Evolutionary conservation across 2,888 invertebrate genomes (phyloP).

Genomic region (Tipula helvola): DNA sequence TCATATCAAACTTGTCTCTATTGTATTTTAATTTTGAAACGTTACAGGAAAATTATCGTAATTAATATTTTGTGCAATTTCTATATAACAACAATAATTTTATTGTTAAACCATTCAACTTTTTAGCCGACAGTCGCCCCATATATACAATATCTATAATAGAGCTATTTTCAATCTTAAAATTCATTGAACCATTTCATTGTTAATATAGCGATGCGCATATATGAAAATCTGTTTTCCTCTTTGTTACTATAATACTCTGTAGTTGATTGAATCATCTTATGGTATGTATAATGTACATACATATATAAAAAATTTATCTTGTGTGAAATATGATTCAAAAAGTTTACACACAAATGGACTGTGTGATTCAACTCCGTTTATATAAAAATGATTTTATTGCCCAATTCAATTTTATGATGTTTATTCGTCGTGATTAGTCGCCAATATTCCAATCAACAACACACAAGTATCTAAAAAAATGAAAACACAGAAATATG

Average conservation of each 20-base stretch:
- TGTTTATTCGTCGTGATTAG: neutral
- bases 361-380: neutral
- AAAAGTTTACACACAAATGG: neutral
- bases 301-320: neutral
- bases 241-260: neutral
- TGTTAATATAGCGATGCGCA: neutral
- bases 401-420: neutral
- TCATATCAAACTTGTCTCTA: neutral
- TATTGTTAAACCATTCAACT: neutral
- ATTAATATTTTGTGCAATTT: neutral
- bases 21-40: neutral
- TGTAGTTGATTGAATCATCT: neutral
- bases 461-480: neutral
- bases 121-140: neutral
- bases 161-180: neutral
- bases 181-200: neutral
- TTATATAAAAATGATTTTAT: neutral
- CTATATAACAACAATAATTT: neutral
- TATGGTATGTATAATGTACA: neutral
- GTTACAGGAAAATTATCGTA: neutral
- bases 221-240: neutral
- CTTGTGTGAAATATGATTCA: conserved; percentile 4
- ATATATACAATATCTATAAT: neutral
- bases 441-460: neutral
- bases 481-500: neutral